Percentiles rank a stretch among this genome's conserved stretches.
These are phyloP conservation scores for Oreochromis aureus DNA, from an alignment of 2,113 vertebrate species.

Conservation along the genomic window DNA sequence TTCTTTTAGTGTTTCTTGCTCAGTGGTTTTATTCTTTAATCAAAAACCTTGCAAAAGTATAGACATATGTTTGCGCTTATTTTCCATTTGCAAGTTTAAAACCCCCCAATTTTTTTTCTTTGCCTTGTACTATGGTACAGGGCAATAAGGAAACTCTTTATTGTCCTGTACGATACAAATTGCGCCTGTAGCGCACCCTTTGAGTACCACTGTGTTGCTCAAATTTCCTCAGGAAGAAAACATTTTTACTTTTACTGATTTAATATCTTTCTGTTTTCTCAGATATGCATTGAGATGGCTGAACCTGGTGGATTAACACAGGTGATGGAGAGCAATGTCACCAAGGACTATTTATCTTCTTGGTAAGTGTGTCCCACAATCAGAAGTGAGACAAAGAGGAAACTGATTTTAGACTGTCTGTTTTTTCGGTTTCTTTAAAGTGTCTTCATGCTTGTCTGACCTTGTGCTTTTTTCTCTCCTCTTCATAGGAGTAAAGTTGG, in stretches of 20 bases:
- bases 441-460: neutral
- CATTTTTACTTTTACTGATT: neutral
- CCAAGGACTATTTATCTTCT: accelerated
- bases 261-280: neutral
- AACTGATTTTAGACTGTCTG: neutral
- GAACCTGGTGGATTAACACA: neutral
- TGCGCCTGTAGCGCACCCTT: neutral
- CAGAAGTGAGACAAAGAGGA: neutral
- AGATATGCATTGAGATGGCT: constrained; percentile 40
- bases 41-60: neutral
- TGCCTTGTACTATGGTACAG: neutral
- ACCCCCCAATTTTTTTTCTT: neutral
- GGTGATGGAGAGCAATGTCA: accelerated
- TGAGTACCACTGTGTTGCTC: neutral
- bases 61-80: too few species aligned
- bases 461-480: neutral
- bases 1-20: neutral
- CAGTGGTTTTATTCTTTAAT: neutral
- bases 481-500: neutral
- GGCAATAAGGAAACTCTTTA: neutral
- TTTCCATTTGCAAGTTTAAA: neutral
- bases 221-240: neutral
- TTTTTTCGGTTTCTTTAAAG: neutral
- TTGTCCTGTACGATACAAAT: neutral
- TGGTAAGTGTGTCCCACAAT: neutral